Base-by-base conservation (phyloP, 1,140 invertebrate genomes). In the Anthonomus grandis region DNA sequence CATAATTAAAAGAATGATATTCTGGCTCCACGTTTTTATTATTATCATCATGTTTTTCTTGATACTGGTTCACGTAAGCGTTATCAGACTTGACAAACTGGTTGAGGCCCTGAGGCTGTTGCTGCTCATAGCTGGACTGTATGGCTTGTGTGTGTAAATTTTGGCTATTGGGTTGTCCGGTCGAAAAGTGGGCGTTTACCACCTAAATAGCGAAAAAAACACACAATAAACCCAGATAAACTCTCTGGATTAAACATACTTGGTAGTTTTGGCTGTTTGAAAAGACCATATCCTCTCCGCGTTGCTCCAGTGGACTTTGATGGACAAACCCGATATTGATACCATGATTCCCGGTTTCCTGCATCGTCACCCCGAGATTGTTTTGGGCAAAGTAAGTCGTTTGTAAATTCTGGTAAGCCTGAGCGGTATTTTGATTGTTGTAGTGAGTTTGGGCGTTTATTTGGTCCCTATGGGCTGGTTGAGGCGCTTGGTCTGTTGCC, bases 1-100 rank as follows among this genome's bases (percentile, higher is more conserved):
- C 63, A 25, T 63, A 62, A 23, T 67, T 63, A 41, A 64, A 62
- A 8, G 62, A 60, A n/a, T 65, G 64, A 31, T 49, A 66, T 34
- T 64, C 59, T 6, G 64, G 64, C 39, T 54, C 45, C 15, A 62
- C 24, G 13, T 45, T 45, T 1, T 48, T 18, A 17, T 21, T 42
- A n/a, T 57, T 62, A 10, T 53, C 55, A 8, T 19, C 50, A 15
- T n/a, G 36, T 48, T 36, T 6, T 31, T 31, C 12, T 17, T 38
- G 48, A 13, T 50, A 50, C 24, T 50, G 48, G 6, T 37, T 18
- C 13, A 50, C 18, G 25, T 50, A 50, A 6, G 34, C 48, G 8
- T 18, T 34, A 24, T 38, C 17, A 6, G 17, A 6, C 15, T 53
- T n/a, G 9, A 44, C 13, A 24, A 42, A 55, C 39, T 55, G 27